Percentiles rank a stretch among this genome's conserved stretches.
phyloP scores from a whole-genome alignment of 1,140 invertebrate genomes.

The Drosophila rufa region DNA sequence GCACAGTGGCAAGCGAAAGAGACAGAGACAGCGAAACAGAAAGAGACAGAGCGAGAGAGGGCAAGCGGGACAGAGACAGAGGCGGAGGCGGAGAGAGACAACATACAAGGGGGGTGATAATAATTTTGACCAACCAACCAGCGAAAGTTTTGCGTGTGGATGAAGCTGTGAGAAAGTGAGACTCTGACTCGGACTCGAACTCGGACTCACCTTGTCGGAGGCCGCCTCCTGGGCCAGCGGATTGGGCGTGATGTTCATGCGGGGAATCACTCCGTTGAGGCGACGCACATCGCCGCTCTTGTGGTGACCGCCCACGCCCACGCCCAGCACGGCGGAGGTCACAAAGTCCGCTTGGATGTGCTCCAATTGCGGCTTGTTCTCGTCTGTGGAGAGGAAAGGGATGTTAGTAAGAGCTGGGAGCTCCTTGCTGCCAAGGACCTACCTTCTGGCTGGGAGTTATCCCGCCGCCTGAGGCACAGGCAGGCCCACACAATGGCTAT shows the following conservation, averaged over 20 bases:
- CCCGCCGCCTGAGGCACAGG: conserved; percentile 85
- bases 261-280: conserved; percentile 87
- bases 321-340: conserved; percentile 73
- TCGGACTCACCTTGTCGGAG: conserved; percentile 78
- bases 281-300: conserved; percentile 79
- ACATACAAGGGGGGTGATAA: conserved; percentile 20
- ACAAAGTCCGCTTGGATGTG: conserved; percentile 86
- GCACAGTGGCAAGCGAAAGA: conserved; percentile 29
- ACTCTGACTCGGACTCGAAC: neutral
- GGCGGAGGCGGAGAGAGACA: neutral
- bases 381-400: conserved; percentile 44
- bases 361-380: conserved; percentile 82
- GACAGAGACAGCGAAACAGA: conserved; percentile 29
- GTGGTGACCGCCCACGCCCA: conserved; percentile 63
- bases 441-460: conserved; percentile 86
- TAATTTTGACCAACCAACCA: conserved; percentile 83
- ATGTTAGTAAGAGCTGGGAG: neutral
- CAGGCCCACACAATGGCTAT: conserved; percentile 78
- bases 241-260: conserved; percentile 90
- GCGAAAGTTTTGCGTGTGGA: conserved; percentile 64
- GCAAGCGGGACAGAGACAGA: conserved; percentile 33
- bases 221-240: conserved; percentile 87
- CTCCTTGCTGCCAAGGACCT: conserved; percentile 11
- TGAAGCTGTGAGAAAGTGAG: conserved; percentile 40
- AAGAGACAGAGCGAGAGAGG: neutral